phyloP scores from a whole-genome alignment of 2,113 vertebrate genomes.

The Cathartes aura region DNA sequence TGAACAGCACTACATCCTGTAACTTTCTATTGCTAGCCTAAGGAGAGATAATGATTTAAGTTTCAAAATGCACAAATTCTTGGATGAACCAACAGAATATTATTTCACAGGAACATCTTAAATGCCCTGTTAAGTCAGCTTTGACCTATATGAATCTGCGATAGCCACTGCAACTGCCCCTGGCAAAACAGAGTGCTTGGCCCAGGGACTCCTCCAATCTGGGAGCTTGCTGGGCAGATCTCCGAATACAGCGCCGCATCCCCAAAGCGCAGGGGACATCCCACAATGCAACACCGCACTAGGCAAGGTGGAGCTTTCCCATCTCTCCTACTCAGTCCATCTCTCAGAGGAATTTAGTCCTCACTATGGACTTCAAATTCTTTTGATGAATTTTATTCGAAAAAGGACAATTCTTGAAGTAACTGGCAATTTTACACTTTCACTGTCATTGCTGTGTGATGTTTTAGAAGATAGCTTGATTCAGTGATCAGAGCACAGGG shows the following conservation, averaged over 20 bases:
- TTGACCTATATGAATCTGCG: background rate
- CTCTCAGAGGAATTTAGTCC: background rate
- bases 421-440: background rate
- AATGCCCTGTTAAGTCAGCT: background rate
- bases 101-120: background rate
- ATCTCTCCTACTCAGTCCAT: background rate
- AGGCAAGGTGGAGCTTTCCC: background rate
- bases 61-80: background rate
- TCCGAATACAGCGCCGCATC: background rate
- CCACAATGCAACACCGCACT: background rate
- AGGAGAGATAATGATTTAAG: background rate
- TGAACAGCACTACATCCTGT: background rate
- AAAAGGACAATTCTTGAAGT: background rate
- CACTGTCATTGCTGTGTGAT: background rate
- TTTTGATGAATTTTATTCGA: background rate
- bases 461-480: background rate
- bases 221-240: background rate
- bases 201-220: background rate
- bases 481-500: background rate
- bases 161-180: background rate
- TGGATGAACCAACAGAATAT: background rate
- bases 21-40: background rate
- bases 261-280: background rate
- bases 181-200: background rate
- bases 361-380: background rate